phyloP scores from a whole-genome alignment of 2,888 invertebrate species.

The Smittia sp. region DNA sequence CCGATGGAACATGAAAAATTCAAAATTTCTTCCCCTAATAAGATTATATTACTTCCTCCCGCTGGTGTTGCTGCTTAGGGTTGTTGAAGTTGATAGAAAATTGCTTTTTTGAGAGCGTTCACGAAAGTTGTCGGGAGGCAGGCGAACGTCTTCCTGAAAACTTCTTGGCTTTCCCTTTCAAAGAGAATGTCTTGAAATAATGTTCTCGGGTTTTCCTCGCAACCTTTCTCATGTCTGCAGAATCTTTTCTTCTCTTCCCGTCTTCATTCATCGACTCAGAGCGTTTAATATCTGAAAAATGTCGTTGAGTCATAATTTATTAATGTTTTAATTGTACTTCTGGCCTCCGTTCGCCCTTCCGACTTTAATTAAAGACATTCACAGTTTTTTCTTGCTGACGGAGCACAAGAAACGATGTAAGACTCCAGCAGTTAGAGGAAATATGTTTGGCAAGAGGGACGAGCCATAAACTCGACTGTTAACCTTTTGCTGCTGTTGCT shows the following conservation, averaged over 20 bases:
- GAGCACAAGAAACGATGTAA: background rate
- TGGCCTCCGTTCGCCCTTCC: slow-evolving; percentile 5
- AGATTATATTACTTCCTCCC: slow-evolving; percentile 34
- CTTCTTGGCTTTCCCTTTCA: too few relatives aligned
- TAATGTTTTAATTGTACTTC: background rate
- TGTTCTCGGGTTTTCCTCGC: too few relatives aligned
- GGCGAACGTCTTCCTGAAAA: background rate
- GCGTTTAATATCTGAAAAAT: background rate
- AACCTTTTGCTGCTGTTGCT: background rate
- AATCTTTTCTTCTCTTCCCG: background rate
- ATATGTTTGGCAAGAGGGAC: background rate
- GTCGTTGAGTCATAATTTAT: slow-evolving; percentile 22
- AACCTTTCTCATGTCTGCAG: background rate
- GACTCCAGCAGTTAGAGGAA: background rate
- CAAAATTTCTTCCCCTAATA: slow-evolving; percentile 31
- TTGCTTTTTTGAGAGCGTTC: slow-evolving; percentile 1
- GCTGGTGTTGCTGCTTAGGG: background rate
- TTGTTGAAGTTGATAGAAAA: slow-evolving; percentile 4
- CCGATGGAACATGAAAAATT: slow-evolving; percentile 36
- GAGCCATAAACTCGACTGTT: slow-evolving; percentile 26
- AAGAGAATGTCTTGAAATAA: too few relatives aligned
- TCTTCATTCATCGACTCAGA: background rate
- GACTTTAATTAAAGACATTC: slow-evolving; percentile 15
- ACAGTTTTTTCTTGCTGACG: background rate
- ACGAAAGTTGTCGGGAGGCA: background rate